Evolutionary conservation across 1,140 invertebrate species (phyloP).

Genomic region (Zaprionus nigranus): DNA sequence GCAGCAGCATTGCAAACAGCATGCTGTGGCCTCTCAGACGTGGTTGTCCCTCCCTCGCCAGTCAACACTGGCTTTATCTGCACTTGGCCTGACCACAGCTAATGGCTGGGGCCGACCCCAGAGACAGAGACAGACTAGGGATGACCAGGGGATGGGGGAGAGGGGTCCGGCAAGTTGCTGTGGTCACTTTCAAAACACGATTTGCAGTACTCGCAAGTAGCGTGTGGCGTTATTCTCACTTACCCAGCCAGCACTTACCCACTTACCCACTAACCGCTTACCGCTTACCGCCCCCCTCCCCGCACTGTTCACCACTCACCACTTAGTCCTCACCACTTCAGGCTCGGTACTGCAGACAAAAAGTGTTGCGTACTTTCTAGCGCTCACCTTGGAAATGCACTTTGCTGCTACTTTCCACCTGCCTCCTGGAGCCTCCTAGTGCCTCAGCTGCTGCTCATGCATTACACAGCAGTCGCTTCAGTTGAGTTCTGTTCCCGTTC

Average conservation of each 20-base stretch:
- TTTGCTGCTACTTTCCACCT: neutral
- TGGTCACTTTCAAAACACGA: conserved; percentile 25
- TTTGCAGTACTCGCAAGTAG: conserved; percentile 27
- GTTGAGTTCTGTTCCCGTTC: neutral
- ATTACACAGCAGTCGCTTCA: neutral
- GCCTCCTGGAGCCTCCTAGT: neutral
- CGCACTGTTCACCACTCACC: neutral
- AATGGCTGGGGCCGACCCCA: conserved; percentile 27
- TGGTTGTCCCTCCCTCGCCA: neutral
- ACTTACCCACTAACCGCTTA: conserved; percentile 8
- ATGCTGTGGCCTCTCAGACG: neutral
- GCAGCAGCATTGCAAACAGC: conserved; percentile 16
- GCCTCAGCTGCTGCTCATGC: neutral
- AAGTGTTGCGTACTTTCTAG: conserved; percentile 14
- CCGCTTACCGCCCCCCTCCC: neutral
- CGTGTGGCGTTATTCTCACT: conserved; percentile 5
- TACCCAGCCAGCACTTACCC: conserved; percentile 2
- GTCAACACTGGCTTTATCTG: neutral
- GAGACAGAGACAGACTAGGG: neutral
- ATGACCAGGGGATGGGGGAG: too few species aligned
- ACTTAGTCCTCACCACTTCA: neutral
- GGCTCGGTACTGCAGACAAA: neutral
- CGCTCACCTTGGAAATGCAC: conserved; percentile 3
- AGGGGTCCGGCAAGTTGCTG: conserved; percentile 15
- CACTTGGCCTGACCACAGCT: conserved; percentile 25